Base-by-base conservation (phyloP, 92 coral and sea anemone genomes). In the Zoanthus solanderi region DNA sequence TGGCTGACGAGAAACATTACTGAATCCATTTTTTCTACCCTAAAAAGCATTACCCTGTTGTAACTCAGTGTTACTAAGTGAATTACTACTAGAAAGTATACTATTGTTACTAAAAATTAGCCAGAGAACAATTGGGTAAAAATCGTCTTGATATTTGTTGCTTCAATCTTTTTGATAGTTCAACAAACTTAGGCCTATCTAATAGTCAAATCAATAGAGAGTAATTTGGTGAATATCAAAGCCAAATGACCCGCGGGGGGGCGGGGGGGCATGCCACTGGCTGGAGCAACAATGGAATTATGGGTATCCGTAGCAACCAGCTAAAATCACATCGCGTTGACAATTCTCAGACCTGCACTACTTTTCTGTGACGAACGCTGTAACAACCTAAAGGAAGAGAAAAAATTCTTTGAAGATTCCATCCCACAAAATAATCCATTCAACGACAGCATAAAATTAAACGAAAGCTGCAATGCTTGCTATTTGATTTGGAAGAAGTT, bases 221-320 rank as follows among this genome's bases (percentile, higher is more conserved):
- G n/a, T n/a, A 79, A 89, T 68, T 94, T 95, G 53, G 98, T 94
- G 83, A 96, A 93, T 17, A 94, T 86, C 88, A 92, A 80, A 0
- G 95, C 92, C 74, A 96, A 87, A 80, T 95, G 95, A 42, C 98
- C 98, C 12, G 84, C 93, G n/a, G n/a, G n/a, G n/a, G n/a, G n/a
- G n/a, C n/a, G n/a, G 0, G 98, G 98, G 2, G 98, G 98, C 98
- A 96, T 4, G 88, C 86, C 46, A 96, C 54, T 11, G 90, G 73
- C 78, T 96, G 98, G 16, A 96, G 88, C 57, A 96, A 77, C 44
- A 96, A 28, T 23, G 98, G 98, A 8, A 96, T 86, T 65, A 96
- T 89, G 34, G 98, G 98, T 67, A 90, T 96, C 45, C 78, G 92
- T 81, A 95, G 71, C 58, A 83, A 87, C 93, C 98, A 7, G 98